Base-by-base conservation (phyloP, 1,140 invertebrate genomes). In the Galendromus occidentalis region DNA sequence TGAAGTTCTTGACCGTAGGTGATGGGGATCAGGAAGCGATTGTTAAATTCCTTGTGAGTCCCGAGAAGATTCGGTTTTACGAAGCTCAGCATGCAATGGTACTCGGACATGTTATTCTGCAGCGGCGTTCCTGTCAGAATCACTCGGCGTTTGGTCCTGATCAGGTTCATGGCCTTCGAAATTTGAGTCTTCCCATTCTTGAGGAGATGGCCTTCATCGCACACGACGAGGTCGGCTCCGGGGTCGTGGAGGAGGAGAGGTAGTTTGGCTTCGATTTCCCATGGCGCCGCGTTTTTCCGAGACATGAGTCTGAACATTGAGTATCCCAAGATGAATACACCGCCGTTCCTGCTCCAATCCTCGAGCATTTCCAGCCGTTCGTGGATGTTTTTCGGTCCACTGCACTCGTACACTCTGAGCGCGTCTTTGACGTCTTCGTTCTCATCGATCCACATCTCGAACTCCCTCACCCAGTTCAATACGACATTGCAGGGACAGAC, bases 401-500 rank as follows among this genome's bases (percentile, higher is more conserved):
- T n/a, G 9, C 33, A 39, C 33, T 39, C 33, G 33, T 4, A 59
- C 51, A 59, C 51, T 22, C 17, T 59, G 2, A 59, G 33, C 22
- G n/a, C 25, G 14, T 59, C 51, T 22, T 14, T 17, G 33, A 59
- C 25, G 1, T 25, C 25, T 14, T 14, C 79, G 45, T 80, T 75
- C 5, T 84, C 80, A 65, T 82, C 80, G 22, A 88, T 77, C 91
- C 91, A 95, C 63, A 85, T 85, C 17, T 82, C 78, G 77, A 92
- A 94, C 77, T 99, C 95, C 69, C 86, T 86, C 12, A 83, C 81
- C 95, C 95, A 99, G 79, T 98, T 98, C 30, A 87, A 81, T 0
- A 97, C 85, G 0, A 92, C 97, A 71, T 91, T 95, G 7, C 96
- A 78, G 0, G 95, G 95, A 72, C 87, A 90, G 18, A 97, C 85